Percentiles rank a stretch among this genome's conserved stretches.
These are phyloP conservation scores for Chrysolina oricalcia DNA, from an alignment of 2,888 invertebrate genomes.

Conservation along the genomic window DNA sequence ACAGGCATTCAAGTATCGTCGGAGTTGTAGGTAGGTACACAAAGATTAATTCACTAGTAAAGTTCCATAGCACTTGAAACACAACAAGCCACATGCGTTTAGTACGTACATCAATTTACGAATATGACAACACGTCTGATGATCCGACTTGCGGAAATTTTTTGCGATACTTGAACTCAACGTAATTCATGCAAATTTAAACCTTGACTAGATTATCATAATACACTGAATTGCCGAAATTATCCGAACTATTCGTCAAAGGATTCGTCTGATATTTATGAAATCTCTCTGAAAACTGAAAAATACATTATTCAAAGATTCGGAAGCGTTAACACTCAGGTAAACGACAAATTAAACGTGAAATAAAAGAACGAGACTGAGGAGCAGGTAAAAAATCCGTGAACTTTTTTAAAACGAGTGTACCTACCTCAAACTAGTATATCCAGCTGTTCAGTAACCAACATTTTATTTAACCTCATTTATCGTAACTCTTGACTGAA, in stretches of 20 bases:
- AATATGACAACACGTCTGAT: slow-evolving; percentile 17
- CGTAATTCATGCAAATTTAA: slow-evolving; percentile 22
- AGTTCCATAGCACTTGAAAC: background rate
- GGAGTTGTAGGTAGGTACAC: background rate
- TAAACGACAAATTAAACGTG: slow-evolving; percentile 46
- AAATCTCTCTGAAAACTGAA: slow-evolving; percentile 28
- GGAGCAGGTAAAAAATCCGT: slow-evolving; percentile 41
- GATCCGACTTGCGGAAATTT: slow-evolving; percentile 12
- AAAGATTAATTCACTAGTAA: background rate
- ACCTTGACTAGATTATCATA: slow-evolving; percentile 34
- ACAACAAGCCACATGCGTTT: background rate
- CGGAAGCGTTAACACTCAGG: slow-evolving; percentile 34
- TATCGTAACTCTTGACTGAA: slow-evolving; percentile 31
- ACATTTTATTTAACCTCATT: slow-evolving; percentile 38
- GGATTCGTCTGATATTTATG: slow-evolving; percentile 4
- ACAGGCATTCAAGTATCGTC: background rate
- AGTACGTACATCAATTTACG: slow-evolving; percentile 18
- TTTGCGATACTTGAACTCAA: slow-evolving; percentile 19
- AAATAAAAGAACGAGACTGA: slow-evolving; percentile 22
- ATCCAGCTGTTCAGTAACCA: slow-evolving; percentile 35
- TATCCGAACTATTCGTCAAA: background rate
- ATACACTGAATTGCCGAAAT: slow-evolving; percentile 7
- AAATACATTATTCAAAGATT: slow-evolving; percentile 41
- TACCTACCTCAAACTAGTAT: slow-evolving; percentile 38
- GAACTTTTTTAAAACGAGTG: slow-evolving; percentile 28